Base-by-base conservation (phyloP, 64 coral and sea anemone genomes). In the Cladopsammia gracilis region DNA sequence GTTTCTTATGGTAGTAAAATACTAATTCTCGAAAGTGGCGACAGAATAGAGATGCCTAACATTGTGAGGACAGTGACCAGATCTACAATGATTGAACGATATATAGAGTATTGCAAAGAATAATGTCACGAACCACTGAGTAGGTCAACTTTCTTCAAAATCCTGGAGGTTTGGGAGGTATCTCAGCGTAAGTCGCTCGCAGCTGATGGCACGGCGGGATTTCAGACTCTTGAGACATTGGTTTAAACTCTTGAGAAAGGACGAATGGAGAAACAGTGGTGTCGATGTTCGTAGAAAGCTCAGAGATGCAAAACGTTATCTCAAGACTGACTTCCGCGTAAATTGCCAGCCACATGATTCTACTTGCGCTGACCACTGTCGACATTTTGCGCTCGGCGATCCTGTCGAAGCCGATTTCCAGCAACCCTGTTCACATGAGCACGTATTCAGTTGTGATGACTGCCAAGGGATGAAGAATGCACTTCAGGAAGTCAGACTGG, bases 101-200 rank as follows among this genome's bases (percentile, higher is more conserved):
- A 90, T 46, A 8, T 90, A 19, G 67, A 92, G 72, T 94, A 73
- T 66, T 89, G 86, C 86, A 82, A 89, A 59, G 82, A 93, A 86
- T 53, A 78, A 26, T 46, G 76, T 23, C 68, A 70, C 53, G 70
- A 73, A 68, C 93, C 93, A 46, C 75, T 89, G 46, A 89, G 77
- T 76, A 77, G 86, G n/a, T 73, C 92, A 73, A 89, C 92, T 14
- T 61, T 95, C 58, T 95, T 89, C 75, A 64, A 85, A 49, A 74
- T 89, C 58, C 76, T 94, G 59, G 92, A 87, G 54, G 92, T 93
- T 43, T 76, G 82, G 49, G 91, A 88, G 71, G 85, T 85, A 22
- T 94, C 92, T 25, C 92, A 94, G 56, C 92, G 72, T 16, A 83
- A 94, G 48, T 94, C 92, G 86, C 13, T n/a, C 18, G 79, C 93